Percentiles rank a stretch among this genome's conserved stretches.
Conservation (phyloP, 2,113 vertebrate species). For the human (Homo sapiens) region GRCh38 chr5:31167501-31168000, state of each 20-base stretch:
- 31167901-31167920: not conserved
- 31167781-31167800: too few relatives aligned
- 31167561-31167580: not conserved
- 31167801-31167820: not conserved
- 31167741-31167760: not conserved
- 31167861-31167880: not conserved
- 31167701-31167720: not conserved
- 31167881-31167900: not conserved
- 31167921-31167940: not conserved
- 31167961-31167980: not conserved
- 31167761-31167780: not conserved
- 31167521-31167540: not conserved
- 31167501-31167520: not conserved
- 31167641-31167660: not conserved
- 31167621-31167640: not conserved
- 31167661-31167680: not conserved
- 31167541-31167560: conserved; percentile 13
- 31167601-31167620: not conserved
- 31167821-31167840: not conserved
- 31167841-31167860: not conserved
- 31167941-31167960: not conserved
- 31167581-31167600: not conserved
- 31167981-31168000: not conserved
- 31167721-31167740: not conserved
- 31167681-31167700: not conserved